Conservation (phyloP, 64 coral and sea anemone genomes). For the Acropora tenuis region DNA sequence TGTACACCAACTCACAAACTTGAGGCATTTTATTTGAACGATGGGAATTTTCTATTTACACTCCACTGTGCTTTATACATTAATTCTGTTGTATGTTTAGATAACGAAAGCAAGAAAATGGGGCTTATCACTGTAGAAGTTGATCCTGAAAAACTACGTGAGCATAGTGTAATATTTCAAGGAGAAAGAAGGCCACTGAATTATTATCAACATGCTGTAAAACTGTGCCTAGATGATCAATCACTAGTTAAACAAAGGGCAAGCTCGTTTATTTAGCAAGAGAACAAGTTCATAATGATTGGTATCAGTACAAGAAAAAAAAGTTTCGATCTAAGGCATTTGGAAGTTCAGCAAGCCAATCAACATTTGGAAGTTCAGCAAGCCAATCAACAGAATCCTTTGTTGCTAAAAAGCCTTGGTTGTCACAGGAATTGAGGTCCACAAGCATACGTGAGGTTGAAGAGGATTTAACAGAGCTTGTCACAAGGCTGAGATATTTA, state of each 20-base stretch:
- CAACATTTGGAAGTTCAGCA: slow-evolving; percentile 42
- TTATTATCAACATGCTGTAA: slow-evolving; percentile 40
- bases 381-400: slow-evolving; percentile 19
- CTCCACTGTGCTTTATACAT: slow-evolving; percentile 24
- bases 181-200: slow-evolving; percentile 20
- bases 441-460: slow-evolving; percentile 34
- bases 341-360: slow-evolving; percentile 39
- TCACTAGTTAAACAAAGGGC: slow-evolving; percentile 20
- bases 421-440: slow-evolving; percentile 32
- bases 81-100: slow-evolving; percentile 27
- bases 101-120: slow-evolving; percentile 26
- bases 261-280: slow-evolving; percentile 22
- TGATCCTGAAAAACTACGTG: slow-evolving; percentile 35
- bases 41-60: slow-evolving; percentile 32
- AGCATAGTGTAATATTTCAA: slow-evolving; percentile 42
- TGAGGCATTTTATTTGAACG: slow-evolving; percentile 21
- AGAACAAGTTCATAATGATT: slow-evolving; percentile 43
- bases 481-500: slow-evolving; percentile 19
- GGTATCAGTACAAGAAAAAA: slow-evolving; percentile 63
- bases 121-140: slow-evolving; percentile 36
- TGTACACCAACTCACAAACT: slow-evolving; percentile 3
- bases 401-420: slow-evolving; percentile 19
- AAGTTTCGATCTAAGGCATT: slow-evolving; percentile 28
- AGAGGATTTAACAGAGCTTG: slow-evolving; percentile 35
- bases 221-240: slow-evolving; percentile 43